Percentiles rank a stretch among this genome's conserved stretches.
Conservation (phyloP, 1,140 invertebrate species). For the Ganaspis sp. region DNA sequence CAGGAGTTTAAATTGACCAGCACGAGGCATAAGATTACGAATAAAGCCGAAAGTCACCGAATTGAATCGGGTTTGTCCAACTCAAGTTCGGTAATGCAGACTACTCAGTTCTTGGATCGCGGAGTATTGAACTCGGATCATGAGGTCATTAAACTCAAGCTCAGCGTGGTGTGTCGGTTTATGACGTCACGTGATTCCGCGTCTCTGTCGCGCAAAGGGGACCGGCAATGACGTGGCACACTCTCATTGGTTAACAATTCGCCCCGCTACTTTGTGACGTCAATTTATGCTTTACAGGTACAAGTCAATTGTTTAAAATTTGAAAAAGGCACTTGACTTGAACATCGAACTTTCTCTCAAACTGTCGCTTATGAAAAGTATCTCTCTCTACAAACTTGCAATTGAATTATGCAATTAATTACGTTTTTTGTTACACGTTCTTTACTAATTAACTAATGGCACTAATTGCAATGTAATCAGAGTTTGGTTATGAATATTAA, state of each 20-base stretch:
- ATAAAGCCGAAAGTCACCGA: neutral
- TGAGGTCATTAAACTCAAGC: slow-evolving; percentile 70
- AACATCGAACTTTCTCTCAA: too few species aligned
- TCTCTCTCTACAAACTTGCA: too few species aligned
- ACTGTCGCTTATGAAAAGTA: too few species aligned
- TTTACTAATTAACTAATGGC: too few species aligned
- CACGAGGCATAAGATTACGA: neutral
- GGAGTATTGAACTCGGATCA: slow-evolving; percentile 73
- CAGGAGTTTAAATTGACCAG: slow-evolving; percentile 2
- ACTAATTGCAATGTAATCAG: too few species aligned
- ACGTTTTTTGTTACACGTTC: too few species aligned
- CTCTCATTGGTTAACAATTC: slow-evolving; percentile 53
- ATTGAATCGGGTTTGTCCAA: slow-evolving; percentile 33
- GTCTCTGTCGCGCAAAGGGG: slow-evolving; percentile 56
- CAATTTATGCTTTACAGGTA: slow-evolving; percentile 40
- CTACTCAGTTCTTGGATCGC: slow-evolving; percentile 12
- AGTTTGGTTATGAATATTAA: too few species aligned
- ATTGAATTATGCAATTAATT: too few species aligned
- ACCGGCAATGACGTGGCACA: slow-evolving; percentile 66
- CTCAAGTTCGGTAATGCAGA: slow-evolving; percentile 8
- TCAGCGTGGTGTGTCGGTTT: slow-evolving; percentile 48
- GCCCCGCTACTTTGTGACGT: slow-evolving; percentile 62
- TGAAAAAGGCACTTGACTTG: too few species aligned
- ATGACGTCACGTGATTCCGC: slow-evolving; percentile 70
- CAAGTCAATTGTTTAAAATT: too few species aligned